These are phyloP conservation scores for Halictus rubicundus DNA, from an alignment of 1,140 invertebrate genomes.

Conservation along the genomic window DNA sequence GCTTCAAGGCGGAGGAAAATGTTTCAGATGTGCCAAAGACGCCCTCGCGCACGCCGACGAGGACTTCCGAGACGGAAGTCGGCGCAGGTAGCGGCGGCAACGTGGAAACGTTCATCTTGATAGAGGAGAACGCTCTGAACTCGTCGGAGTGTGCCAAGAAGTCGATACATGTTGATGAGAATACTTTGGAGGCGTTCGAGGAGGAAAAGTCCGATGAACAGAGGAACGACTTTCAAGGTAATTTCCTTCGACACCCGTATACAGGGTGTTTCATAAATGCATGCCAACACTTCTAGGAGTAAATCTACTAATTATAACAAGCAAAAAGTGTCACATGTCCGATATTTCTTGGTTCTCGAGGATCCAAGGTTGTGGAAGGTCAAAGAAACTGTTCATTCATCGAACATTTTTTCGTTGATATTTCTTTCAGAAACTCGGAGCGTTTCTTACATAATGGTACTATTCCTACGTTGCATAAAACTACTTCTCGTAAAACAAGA, in stretches of 20 bases:
- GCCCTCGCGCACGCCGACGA: conserved; percentile 59
- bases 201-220: neutral
- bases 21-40: conserved; percentile 52
- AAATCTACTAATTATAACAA: no score
- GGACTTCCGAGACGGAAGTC: conserved; percentile 34
- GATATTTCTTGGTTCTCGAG: no score
- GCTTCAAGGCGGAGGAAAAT: neutral
- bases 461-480: no score
- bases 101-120: neutral
- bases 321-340: no score
- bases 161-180: conserved; percentile 25
- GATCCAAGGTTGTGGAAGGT: no score
- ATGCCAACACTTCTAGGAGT: no score
- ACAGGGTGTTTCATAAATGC: no score
- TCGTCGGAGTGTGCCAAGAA: conserved; percentile 35
- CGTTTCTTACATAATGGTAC: no score
- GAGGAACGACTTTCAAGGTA: conserved; percentile 38
- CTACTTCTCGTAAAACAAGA: no score
- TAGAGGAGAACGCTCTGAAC: conserved; percentile 25
- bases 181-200: neutral
- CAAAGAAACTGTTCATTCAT: no score
- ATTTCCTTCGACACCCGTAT: neutral
- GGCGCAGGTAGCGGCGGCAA: neutral
- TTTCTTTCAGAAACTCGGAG: no score
- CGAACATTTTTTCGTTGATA: no score